Evolutionary conservation across 2,888 invertebrate genomes (phyloP), one percentile per base, ranked within the genome.

Genomic region (Dinocampus coccinellae): DNA sequence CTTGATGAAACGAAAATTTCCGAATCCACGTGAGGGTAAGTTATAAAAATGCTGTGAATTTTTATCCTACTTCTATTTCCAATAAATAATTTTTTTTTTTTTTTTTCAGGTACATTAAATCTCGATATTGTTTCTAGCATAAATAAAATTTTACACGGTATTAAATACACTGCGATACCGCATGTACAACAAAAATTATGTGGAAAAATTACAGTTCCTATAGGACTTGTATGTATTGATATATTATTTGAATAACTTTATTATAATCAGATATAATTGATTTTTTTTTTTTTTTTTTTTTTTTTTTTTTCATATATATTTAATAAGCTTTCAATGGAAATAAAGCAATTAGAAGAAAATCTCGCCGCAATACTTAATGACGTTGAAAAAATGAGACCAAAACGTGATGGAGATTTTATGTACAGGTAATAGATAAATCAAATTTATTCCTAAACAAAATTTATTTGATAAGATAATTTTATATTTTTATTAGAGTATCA

Each of bases 1-100:
- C 1, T 83, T 96, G 57, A 89, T 97, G 90, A 95, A 93, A 81
- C 91, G 89, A 74, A 92, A 91, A 79, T 95, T 95, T 86, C 97
- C 97, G 16, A 76, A n/a, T 79, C 87, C 91, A 0, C 90, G 89
- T 80, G 77, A 80, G 47, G 84, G 85, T 86, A 73, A 52, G 42
- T 72, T 16, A n/a, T 33, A n/a, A 22, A 9, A 57, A 70, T 58
- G 13, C n/a, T n/a, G 0, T 0, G 16, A 16, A 6, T 62, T 60
- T 47, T 47, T 6, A 47, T 36, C 58, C 42, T n/a, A n/a, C 29
- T n/a, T 52, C n/a, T 60, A 47, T 52, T 42, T 53, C 22, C 60
- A 53, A 42, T 52, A 26, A 33, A 61, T 62, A 65, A 61, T 62
- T 53, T 63, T 61, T 11, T 52, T 66, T 72, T 36, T 55, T 53